Evolutionary conservation across 92 coral and sea anemone genomes (phyloP).

Genomic region (Epizoanthus fatuus): DNA sequence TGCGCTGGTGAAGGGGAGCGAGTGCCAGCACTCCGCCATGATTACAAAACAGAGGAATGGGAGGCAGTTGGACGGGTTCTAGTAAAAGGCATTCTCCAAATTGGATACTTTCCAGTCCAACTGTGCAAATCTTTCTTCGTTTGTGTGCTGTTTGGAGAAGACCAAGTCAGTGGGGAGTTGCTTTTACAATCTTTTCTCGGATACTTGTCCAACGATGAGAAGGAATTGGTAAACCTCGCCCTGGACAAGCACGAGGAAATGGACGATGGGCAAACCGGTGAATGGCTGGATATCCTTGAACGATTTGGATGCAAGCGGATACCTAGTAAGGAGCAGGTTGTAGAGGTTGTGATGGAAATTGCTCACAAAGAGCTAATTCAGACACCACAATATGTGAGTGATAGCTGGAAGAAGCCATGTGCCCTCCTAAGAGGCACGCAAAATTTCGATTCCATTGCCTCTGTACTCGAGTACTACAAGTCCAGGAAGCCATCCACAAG

Average conservation of each 20-base stretch:
- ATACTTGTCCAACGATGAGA: conserved; percentile 38
- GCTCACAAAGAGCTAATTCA: conserved; percentile 75
- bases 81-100: conserved; percentile 61
- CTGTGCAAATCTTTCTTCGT: conserved; percentile 53
- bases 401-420: conserved; percentile 54
- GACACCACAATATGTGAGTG: conserved; percentile 59
- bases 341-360: conserved; percentile 53
- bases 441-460: conserved; percentile 50
- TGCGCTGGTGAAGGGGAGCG: conserved; percentile 74
- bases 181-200: conserved; percentile 11
- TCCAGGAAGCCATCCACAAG: conserved; percentile 50
- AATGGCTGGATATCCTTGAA: conserved; percentile 24
- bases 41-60: conserved; percentile 55
- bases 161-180: conserved; percentile 5
- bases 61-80: conserved; percentile 59
- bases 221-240: conserved; percentile 10
- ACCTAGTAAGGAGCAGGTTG: conserved; percentile 32
- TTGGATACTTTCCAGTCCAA: conserved; percentile 48
- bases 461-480: conserved; percentile 43
- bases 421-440: conserved; percentile 2
- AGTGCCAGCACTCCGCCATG: conserved; percentile 68
- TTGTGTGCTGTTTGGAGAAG: conserved; percentile 26
- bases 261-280: conserved; percentile 6
- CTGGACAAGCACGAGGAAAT: neutral
- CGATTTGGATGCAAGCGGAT: conserved; percentile 25